Base-by-base conservation (phyloP, 2,113 vertebrate species). In the Uropsilus gracilis region DNA sequence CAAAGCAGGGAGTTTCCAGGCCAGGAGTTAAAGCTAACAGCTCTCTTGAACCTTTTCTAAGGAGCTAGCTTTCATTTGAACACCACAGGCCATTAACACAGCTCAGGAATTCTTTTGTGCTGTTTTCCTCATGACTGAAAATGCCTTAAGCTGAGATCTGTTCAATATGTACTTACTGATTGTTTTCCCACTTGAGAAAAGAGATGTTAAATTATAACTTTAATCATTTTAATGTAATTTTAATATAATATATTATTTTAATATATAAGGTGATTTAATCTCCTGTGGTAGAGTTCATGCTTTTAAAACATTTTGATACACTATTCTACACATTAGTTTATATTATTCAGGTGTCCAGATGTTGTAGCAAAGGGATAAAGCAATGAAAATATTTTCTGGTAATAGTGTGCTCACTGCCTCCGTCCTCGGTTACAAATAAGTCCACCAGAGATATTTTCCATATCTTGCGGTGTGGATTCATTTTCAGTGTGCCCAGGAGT, bases 171-270 rank as follows among this genome's bases (percentile, higher is more conserved):
- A 20, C 9, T 61, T 46, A 34, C 11, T 24, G 30, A 37, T 48
- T 20, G 8, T 13, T 34, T 91, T 88, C 57, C 68, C 14, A 69
- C 3, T 76, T 48, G 13, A 13, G 66, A 30, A 72, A 44, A 75
- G 61, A 59, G 44, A 48, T 34, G 18, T 8, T 61, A 34, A 84
- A 22, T 86, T 82, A 30, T 68, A 82, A 78, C 44, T 76, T 46
- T n/a, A 44, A 82, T 24, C 26, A 55, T 77, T 37, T 72, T 44
- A 50, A 50, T 39, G 18, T 57, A n/a, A 32, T 72, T 84, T 94
- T 37, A 94, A 14, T 64, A 20, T 69, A 78, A 14, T 64, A 20
- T 69, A 78, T 75, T n/a, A 32, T 72, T 84, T 94, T 37, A 94
- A 14, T 64, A 20, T 69, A 78, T 75, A 30, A 82, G 6, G 53